Conservation (phyloP, 2,888 invertebrate genomes). For the Pyrrhosoma nymphula region DNA sequence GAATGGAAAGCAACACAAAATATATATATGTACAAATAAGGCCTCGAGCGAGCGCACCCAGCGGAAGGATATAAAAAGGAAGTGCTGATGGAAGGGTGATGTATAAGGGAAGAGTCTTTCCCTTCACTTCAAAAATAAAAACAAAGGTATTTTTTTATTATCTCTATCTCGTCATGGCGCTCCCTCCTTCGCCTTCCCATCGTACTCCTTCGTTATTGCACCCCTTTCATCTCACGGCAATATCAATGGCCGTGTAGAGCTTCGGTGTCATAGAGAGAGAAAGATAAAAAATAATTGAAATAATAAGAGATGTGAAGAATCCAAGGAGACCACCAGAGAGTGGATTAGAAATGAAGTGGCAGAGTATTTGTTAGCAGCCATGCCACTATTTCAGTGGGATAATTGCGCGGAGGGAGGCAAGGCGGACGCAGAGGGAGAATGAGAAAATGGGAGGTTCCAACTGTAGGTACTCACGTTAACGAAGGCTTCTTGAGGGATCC, state of each 20-base stretch:
- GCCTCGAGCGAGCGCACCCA: background rate
- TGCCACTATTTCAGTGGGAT: background rate
- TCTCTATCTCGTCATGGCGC: background rate
- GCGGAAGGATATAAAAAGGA: too few relatives aligned
- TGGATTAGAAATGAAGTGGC: background rate
- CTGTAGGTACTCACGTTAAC: background rate
- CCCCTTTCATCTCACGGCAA: background rate
- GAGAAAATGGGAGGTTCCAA: background rate
- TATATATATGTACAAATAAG: background rate
- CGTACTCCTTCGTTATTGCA: background rate
- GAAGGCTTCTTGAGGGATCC: background rate
- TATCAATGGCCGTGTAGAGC: background rate
- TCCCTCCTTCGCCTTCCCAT: background rate
- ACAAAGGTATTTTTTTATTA: background rate
- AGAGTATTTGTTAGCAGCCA: too few relatives aligned
- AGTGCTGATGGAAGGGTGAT: too few relatives aligned
- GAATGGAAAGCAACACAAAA: background rate
- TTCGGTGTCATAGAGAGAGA: background rate
- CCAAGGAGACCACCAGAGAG: background rate
- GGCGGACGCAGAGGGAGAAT: background rate
- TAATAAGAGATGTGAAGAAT: background rate
- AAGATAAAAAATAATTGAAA: too few relatives aligned
- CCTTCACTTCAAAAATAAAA: background rate
- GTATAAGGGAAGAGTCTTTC: background rate
- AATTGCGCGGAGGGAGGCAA: background rate